phyloP scores from a whole-genome alignment of 2,888 invertebrate genomes.

The Ophion obscuratus region DNA sequence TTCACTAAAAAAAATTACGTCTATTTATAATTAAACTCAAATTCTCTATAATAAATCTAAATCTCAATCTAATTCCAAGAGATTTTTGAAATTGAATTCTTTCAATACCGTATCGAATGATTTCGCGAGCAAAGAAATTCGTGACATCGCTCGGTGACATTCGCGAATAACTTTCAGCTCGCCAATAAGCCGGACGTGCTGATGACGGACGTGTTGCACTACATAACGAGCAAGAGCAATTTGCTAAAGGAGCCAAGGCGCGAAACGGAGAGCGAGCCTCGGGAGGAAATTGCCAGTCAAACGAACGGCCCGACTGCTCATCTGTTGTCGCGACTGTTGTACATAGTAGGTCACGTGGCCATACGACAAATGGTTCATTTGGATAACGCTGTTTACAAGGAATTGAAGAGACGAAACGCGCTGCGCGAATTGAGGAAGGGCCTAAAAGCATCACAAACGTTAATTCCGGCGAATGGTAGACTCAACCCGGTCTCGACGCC shows the following conservation, averaged over 20 bases:
- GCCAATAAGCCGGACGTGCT: slow-evolving; percentile 86
- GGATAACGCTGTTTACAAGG: slow-evolving; percentile 93
- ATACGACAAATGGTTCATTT: slow-evolving; percentile 92
- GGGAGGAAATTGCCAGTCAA: not conserved
- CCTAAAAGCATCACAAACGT: slow-evolving; percentile 73
- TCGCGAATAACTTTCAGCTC: slow-evolving; percentile 80
- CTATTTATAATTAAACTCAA: not conserved
- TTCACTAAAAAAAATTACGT: not conserved
- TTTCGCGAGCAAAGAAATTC: not conserved
- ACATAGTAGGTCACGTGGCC: slow-evolving; percentile 91
- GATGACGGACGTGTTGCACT: slow-evolving; percentile 72
- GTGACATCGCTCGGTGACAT: not conserved
- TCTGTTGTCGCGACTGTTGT: slow-evolving; percentile 84
- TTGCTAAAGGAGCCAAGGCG: slow-evolving; percentile 47
- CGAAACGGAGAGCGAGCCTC: not conserved
- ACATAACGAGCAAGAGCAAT: slow-evolving; percentile 67
- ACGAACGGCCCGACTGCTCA: slow-evolving; percentile 30
- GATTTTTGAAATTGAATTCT: not conserved
- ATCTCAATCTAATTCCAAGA: not conserved
- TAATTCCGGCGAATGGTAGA: not conserved
- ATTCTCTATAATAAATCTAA: not conserved
- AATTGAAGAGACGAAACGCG: slow-evolving; percentile 89
- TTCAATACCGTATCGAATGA: not conserved
- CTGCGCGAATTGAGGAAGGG: slow-evolving; percentile 78
- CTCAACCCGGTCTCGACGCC: slow-evolving; percentile 54